Evolutionary conservation across 1,140 invertebrate species (phyloP), one percentile per base, ranked within the genome.

Genomic region (Nylanderia fulva): DNA sequence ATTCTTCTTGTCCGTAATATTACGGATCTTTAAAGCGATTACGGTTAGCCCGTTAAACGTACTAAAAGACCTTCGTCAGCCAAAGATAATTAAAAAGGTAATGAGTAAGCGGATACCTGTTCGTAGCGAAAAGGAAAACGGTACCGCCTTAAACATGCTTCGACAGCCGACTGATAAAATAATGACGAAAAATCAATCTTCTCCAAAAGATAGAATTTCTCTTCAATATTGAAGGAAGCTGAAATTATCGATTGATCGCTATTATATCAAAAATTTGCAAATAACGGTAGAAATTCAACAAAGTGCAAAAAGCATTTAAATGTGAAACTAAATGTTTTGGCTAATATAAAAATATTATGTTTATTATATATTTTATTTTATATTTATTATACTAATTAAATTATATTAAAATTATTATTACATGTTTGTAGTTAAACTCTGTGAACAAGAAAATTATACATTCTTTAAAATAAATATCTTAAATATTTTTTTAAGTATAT

Each of bases 41-140:
- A 92, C 89, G 85, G 72, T 69, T 84, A 85, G 84, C 54, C 85
- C 88, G 88, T 91, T 89, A 87, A 90, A 82, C 88, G 84, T 76
- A 82, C 86, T 89, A 85, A 79, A 88, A 74, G 39, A 64, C 72
- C 48, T 69, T 29, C 83, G 61, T 60, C 75, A 33, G 60, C 60
- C 21, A 29, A 54, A 88, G 89, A 92, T 92, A 91, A 93, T 93
- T 92, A 92, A 92, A 92, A 92, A 92, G 90, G 82, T 93, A 92
- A 92, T 87, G 74, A 86, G 79, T 83, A 88, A 91, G 77, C 61
- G 84, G 85, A 91, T 88, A 90, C 63, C 85, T 74, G 33, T 52
- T 52, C 21, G 39, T 58, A 75, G 36, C 56, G 33, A 24, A 48
- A 27, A 18, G 21, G 63, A 82, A 52, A 85, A 71, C 66, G 63